These are phyloP conservation scores for Popillia japonica DNA, from an alignment of 1,140 invertebrate genomes.

Conservation along the genomic window DNA sequence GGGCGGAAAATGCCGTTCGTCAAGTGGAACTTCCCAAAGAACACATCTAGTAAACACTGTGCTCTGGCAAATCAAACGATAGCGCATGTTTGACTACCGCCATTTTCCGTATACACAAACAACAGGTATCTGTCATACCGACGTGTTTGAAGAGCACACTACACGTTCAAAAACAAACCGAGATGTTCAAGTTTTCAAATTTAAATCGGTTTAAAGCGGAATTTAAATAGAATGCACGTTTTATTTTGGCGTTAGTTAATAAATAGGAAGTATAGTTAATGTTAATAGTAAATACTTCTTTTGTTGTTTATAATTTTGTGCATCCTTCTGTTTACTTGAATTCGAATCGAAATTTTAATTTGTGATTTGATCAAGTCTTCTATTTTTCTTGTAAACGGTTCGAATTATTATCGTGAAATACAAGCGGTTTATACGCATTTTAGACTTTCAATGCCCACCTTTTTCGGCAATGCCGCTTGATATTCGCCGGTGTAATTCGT, in stretches of 20 bases:
- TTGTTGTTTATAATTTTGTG: background rate
- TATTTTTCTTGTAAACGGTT: background rate
- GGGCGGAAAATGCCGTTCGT: background rate
- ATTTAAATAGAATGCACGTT: no score
- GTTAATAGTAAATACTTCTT: background rate
- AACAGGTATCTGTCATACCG: slow-evolving; percentile 54
- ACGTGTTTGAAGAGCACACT: slow-evolving; percentile 39
- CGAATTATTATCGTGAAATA: background rate
- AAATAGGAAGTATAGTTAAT: background rate
- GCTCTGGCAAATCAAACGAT: slow-evolving; percentile 57
- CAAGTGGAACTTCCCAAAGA: slow-evolving; percentile 56
- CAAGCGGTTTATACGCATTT: background rate
- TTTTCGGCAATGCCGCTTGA: slow-evolving; percentile 59
- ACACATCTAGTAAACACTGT: slow-evolving; percentile 63
- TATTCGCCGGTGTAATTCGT: slow-evolving; percentile 54
- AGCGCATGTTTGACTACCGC: slow-evolving; percentile 58
- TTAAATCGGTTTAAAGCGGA: no score
- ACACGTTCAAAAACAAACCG: background rate
- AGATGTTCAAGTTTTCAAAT: no score
- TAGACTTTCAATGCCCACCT: slow-evolving; percentile 55
- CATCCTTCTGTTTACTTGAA: background rate
- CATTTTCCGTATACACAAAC: slow-evolving; percentile 53
- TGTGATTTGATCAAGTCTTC: background rate
- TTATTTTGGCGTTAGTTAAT: background rate
- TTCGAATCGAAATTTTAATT: background rate